Conservation (phyloP, 2,113 vertebrate species). For the Callaeas wilsoni region DNA sequence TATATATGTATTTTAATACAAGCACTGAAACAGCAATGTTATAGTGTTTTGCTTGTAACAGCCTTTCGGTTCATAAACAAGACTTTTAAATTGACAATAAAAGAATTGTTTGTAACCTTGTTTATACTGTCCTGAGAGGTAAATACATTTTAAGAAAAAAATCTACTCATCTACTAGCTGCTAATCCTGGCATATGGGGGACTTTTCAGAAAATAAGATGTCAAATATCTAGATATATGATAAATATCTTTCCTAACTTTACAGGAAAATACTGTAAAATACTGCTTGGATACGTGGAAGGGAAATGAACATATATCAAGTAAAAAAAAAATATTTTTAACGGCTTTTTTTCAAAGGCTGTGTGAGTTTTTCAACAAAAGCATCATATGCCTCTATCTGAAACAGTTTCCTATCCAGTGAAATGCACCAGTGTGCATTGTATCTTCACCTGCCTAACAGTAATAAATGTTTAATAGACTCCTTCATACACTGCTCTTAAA, state of each 20-base stretch:
- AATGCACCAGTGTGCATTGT: background rate
- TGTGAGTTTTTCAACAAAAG: background rate
- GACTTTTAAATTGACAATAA: background rate
- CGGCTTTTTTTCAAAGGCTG: background rate
- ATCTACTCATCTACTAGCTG: background rate
- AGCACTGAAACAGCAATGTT: background rate
- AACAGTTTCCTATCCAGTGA: background rate
- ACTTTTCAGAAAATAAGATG: background rate
- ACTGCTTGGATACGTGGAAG: background rate
- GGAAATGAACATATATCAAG: background rate
- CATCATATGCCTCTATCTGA: background rate
- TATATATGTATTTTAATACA: background rate
- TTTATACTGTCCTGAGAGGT: background rate
- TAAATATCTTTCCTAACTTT: background rate
- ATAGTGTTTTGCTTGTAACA: background rate
- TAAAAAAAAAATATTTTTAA: background rate
- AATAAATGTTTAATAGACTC: background rate
- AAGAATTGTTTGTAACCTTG: background rate
- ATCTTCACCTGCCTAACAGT: background rate
- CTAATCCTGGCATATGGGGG: background rate
- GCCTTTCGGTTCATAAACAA: background rate
- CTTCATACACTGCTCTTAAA: background rate
- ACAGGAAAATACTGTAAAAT: background rate
- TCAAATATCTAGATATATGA: background rate
- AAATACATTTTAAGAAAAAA: background rate